Evolutionary conservation across 2,113 vertebrate species (phyloP), one percentile per base, ranked within the genome.

Genomic region (Cephalopterus ornatus): DNA sequence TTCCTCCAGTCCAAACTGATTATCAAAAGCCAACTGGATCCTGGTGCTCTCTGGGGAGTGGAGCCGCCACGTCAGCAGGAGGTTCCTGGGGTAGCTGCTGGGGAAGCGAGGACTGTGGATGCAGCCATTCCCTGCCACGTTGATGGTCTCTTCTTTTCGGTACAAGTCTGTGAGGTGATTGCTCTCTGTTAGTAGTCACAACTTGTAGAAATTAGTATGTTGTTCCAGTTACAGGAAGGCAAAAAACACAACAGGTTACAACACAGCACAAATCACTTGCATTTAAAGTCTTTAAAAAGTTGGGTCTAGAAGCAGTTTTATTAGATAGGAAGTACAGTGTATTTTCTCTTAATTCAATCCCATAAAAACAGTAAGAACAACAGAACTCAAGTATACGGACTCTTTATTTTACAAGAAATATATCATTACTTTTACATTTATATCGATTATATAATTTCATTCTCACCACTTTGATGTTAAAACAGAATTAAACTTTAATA

Each of bases 141-240:
- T 97, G 98, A 99, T 96, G 96, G 97, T 98, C 93, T 99, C 99
- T 88, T 99, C 99, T 96, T 98, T 99, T 93, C 98, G 98, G 98
- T 99, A 99, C 97, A 99, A 98, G 98, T 99, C 99, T 99, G 99
- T 99, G 98, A 99, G 99, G 98, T 95, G 98, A 99, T 99, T 99
- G 98, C 98, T 98, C 97, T 99, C 98, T 98, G 98, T 99, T 99
- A 99, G 98, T 98, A 98, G 97, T 98, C 98, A 99, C 98, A 99
- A 98, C 98, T 98, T 96, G 98, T 98, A 98, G 97, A 98, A 98
- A 98, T 99, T 98, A 99, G 97, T 98, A 98, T 94, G 97, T 98
- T 98, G 98, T 79, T 98, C 98, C 98, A 98, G 97, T 98, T 98
- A 98, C 32, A 97, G 97, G 97, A 97, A 98, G 95, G 97, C 89